Conservation (phyloP, 2,888 invertebrate species). For the Teleogryllus oceanicus region DNA sequence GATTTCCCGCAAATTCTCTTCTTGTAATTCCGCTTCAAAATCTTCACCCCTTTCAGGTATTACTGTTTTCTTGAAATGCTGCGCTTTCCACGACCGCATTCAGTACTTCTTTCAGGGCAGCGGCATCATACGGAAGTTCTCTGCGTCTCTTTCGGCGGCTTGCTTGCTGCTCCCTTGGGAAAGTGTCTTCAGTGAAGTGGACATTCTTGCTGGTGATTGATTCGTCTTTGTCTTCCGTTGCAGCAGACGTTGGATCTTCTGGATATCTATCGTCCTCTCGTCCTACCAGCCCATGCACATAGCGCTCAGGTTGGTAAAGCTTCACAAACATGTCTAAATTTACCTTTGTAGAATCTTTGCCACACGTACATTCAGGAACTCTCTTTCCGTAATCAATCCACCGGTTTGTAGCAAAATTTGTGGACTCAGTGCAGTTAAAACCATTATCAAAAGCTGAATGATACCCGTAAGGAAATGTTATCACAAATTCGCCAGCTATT, state of each 20-base stretch:
- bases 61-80: no score
- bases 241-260: constrained; percentile 74
- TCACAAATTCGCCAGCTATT: constrained; percentile 95
- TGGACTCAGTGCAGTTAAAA: constrained; percentile 98
- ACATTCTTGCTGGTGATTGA: constrained; percentile 77
- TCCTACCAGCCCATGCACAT: constrained; percentile 86
- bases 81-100: no score
- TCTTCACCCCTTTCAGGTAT: no score
- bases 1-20: no score
- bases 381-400: constrained; percentile 99
- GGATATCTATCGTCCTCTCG: constrained; percentile 89
- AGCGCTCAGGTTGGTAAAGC: constrained; percentile 81
- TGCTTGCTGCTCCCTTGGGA: constrained; percentile 39
- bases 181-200: constrained; percentile 45
- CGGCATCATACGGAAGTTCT: no score
- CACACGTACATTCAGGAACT: constrained; percentile 79
- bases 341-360: constrained; percentile 94
- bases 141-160: constrained; percentile 44
- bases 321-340: constrained; percentile 98
- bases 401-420: constrained; percentile 94
- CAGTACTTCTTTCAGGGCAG: no score
- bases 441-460: constrained; percentile 99
- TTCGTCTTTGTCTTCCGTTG: constrained; percentile 74
- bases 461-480: constrained; percentile 98
- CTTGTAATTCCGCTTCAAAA: no score